These are phyloP conservation scores for Erynnis tages DNA, from an alignment of 2,888 invertebrate genomes.

Conservation along the genomic window DNA sequence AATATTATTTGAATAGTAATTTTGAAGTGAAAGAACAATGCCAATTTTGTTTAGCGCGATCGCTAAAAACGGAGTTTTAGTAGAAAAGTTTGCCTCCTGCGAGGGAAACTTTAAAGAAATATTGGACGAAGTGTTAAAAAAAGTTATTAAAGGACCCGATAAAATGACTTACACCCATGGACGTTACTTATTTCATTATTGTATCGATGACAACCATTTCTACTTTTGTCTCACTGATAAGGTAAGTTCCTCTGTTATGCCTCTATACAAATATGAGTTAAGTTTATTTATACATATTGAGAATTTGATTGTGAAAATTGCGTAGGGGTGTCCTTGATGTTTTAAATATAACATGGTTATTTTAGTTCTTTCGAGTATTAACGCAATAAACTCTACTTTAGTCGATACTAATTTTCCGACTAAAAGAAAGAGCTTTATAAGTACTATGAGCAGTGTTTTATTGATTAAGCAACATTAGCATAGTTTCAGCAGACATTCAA, in stretches of 20 bases:
- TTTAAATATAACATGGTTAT: too few relatives aligned
- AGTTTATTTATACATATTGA: too few relatives aligned
- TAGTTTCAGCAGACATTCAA: too few relatives aligned
- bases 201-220: slow-evolving; percentile 88
- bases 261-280: too few relatives aligned
- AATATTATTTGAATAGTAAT: background rate
- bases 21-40: slow-evolving; percentile 76
- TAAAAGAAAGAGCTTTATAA: too few relatives aligned
- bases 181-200: slow-evolving; percentile 88
- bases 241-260: slow-evolving; percentile 84
- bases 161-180: slow-evolving; percentile 93
- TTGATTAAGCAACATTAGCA: too few relatives aligned
- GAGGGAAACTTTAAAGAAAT: slow-evolving; percentile 97
- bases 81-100: slow-evolving; percentile 93
- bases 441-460: too few relatives aligned
- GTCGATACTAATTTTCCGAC: too few relatives aligned
- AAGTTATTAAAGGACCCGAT: slow-evolving; percentile 88
- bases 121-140: slow-evolving; percentile 90
- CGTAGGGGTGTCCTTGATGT: too few relatives aligned
- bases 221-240: slow-evolving; percentile 97
- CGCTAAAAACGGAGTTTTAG: slow-evolving; percentile 87
- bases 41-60: slow-evolving; percentile 95
- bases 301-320: too few relatives aligned
- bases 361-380: too few relatives aligned
- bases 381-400: too few relatives aligned